phyloP scores from a whole-genome alignment of 2,113 vertebrate species.

The Pangasianodon gigas region DNA sequence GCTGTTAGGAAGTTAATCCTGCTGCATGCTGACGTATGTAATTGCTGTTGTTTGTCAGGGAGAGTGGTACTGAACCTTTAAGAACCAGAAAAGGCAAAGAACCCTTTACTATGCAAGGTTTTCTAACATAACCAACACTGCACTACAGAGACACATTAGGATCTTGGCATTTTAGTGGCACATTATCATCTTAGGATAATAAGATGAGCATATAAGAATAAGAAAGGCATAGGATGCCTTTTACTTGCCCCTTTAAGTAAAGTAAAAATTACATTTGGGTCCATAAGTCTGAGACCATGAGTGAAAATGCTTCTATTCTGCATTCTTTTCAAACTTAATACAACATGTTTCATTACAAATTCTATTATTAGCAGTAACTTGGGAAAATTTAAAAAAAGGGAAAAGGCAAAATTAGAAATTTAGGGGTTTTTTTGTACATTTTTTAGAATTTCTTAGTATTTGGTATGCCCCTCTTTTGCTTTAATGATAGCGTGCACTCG shows the following conservation, averaged over 20 bases:
- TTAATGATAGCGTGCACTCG: too few relatives aligned
- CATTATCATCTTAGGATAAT: background rate
- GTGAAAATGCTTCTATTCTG: background rate
- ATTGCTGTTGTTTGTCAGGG: slow-evolving; percentile 39
- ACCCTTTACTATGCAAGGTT: background rate
- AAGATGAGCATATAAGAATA: too few relatives aligned
- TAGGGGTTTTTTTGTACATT: too few relatives aligned
- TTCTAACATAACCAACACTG: background rate
- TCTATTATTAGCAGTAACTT: background rate
- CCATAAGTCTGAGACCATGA: background rate
- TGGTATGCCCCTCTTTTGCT: too few relatives aligned
- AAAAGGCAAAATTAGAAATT: too few relatives aligned
- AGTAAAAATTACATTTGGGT: background rate
- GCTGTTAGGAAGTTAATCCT: slow-evolving; percentile 42
- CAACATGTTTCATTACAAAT: background rate
- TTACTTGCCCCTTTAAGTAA: background rate
- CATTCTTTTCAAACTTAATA: background rate
- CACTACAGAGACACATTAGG: background rate
- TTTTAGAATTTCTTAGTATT: background rate
- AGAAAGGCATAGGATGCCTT: background rate
- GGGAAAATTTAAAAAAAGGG: too few relatives aligned
- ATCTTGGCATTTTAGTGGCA: background rate
- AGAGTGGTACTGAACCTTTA: background rate
- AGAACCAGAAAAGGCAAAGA: background rate
- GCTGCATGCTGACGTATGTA: slow-evolving; percentile 40